These are phyloP conservation scores for Halocaridina rubra DNA, from an alignment of 2,888 invertebrate genomes.

Conservation along the genomic window DNA sequence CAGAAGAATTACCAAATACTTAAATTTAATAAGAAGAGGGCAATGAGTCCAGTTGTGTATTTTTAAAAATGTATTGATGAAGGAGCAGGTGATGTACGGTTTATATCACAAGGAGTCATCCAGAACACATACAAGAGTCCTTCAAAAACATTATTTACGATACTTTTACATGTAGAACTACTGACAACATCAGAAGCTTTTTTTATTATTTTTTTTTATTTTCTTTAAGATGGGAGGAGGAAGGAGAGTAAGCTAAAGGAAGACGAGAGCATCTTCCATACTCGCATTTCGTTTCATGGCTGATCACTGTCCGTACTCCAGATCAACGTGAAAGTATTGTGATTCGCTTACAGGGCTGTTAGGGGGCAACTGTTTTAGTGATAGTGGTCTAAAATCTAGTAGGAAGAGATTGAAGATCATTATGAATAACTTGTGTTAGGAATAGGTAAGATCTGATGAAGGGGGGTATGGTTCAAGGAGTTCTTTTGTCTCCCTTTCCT, in stretches of 20 bases:
- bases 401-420: too few relatives aligned
- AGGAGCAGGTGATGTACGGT: constrained; percentile 31
- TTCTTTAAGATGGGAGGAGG: too few relatives aligned
- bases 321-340: background rate
- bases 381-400: too few relatives aligned
- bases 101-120: constrained; percentile 25
- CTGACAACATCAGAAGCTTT: constrained; percentile 22
- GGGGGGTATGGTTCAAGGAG: too few relatives aligned
- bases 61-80: constrained; percentile 38
- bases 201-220: too few relatives aligned
- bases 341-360: background rate
- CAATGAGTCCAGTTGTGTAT: background rate
- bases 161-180: constrained; percentile 3
- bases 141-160: background rate
- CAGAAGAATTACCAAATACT: too few relatives aligned
- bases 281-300: too few relatives aligned
- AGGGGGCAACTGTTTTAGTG: too few relatives aligned
- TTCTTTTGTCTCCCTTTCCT: too few relatives aligned
- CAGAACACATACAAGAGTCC: constrained; percentile 6
- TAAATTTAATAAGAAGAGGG: too few relatives aligned
- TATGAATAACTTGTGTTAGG: too few relatives aligned
- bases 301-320: background rate
- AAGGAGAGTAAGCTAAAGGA: background rate
- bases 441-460: too few relatives aligned
- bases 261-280: background rate